Percentiles rank a stretch among this genome's conserved stretches.
Conservation (phyloP, 2,113 vertebrate genomes). For the Rattus rattus region DNA sequence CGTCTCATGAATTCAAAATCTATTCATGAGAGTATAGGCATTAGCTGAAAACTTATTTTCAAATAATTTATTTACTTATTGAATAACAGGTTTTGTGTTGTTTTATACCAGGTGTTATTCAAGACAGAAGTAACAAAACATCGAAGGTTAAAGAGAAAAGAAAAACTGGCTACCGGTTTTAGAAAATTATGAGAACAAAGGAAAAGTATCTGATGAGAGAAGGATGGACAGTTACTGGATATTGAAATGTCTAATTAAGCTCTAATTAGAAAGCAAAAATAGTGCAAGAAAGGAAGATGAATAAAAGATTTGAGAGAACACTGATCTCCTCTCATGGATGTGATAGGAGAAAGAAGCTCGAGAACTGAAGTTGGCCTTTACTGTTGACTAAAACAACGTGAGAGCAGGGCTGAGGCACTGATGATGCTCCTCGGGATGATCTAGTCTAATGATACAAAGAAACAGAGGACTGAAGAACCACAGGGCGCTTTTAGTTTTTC, state of each 20-base stretch:
- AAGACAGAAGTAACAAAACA: background rate
- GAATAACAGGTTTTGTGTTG: background rate
- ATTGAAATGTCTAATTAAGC: background rate
- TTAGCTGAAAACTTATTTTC: constrained; percentile 13
- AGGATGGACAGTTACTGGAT: background rate
- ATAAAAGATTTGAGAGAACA: background rate
- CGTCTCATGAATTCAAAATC: constrained; percentile 1
- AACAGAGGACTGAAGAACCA: background rate
- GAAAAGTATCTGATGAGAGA: background rate
- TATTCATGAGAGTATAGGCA: background rate
- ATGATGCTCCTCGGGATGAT: too few species aligned
- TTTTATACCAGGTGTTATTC: background rate
- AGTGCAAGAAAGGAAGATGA: background rate
- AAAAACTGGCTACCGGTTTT: background rate
- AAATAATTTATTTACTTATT: constrained; percentile 19
- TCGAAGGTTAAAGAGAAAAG: background rate
- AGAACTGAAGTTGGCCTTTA: background rate
- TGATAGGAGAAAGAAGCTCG: background rate
- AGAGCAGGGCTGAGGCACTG: background rate
- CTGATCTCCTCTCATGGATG: background rate
- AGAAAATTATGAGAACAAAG: background rate
- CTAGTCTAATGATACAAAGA: background rate
- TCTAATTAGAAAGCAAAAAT: background rate
- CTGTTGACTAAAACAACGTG: background rate
- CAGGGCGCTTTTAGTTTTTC: background rate